Percentiles rank a stretch among this genome's conserved stretches.
These are phyloP conservation scores for Aphidius colemani DNA, from an alignment of 2,888 invertebrate species.

Conservation along the genomic window DNA sequence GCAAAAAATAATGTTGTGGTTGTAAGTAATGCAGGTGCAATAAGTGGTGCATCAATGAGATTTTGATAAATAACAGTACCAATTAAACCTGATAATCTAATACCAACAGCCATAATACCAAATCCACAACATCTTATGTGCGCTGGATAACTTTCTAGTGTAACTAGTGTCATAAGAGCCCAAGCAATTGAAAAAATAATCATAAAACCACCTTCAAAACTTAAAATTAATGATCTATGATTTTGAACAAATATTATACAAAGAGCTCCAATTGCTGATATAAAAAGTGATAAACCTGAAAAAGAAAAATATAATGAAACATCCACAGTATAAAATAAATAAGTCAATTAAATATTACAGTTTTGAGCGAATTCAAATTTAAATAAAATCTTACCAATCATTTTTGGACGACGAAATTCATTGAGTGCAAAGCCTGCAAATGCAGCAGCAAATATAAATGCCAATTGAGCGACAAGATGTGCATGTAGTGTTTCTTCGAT, in stretches of 20 bases:
- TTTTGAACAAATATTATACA: constrained; percentile 59
- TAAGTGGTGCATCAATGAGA: constrained; percentile 55
- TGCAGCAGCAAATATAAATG: constrained; percentile 60
- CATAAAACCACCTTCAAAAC: constrained; percentile 61
- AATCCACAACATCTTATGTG: constrained; percentile 61
- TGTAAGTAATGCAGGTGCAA: constrained; percentile 59
- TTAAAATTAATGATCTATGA: constrained; percentile 56
- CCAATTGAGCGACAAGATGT: constrained; percentile 60
- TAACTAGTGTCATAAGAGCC: constrained; percentile 60
- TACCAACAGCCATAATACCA: constrained; percentile 59
- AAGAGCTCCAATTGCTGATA: constrained; percentile 57
- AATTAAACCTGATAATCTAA: constrained; percentile 58
- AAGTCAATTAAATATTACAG: background rate
- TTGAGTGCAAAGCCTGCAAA: constrained; percentile 59
- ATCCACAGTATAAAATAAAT: too few species aligned
- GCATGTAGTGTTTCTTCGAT: constrained; percentile 63
- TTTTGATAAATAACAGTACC: constrained; percentile 59
- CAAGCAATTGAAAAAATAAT: constrained; percentile 61
- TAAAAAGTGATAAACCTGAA: constrained; percentile 58
- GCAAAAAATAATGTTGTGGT: constrained; percentile 57
- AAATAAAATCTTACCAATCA: constrained; percentile 53
- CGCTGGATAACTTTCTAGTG: constrained; percentile 61
- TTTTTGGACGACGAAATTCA: constrained; percentile 57
- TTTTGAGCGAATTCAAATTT: background rate
- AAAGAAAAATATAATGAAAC: constrained; percentile 20